Evolutionary conservation across 1,140 invertebrate species (phyloP).

Genomic region (Rhizoglyphus robini): DNA sequence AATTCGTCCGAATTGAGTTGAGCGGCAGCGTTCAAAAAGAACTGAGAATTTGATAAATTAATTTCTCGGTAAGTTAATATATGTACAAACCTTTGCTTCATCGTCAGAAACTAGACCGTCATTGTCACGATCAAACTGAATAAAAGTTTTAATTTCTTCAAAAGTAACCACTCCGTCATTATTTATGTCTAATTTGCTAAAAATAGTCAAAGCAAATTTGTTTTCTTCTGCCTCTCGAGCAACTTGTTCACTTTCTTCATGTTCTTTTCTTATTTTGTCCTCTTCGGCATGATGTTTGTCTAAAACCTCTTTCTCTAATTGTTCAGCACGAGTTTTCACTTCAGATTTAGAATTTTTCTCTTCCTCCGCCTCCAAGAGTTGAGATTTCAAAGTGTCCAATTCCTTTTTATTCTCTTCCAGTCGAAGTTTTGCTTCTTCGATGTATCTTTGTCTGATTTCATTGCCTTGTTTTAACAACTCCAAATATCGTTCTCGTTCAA

Average conservation of each 20-base stretch:
- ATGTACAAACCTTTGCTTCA: constrained; percentile 48
- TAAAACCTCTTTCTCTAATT: constrained; percentile 21
- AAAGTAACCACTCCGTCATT: constrained; percentile 53
- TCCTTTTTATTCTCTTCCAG: constrained; percentile 40
- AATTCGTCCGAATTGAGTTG: constrained; percentile 57
- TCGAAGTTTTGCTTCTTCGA: constrained; percentile 50
- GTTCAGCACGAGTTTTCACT: constrained; percentile 23
- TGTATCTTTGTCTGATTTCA: constrained; percentile 57
- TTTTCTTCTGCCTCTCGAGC: constrained; percentile 30
- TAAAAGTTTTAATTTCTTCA: constrained; percentile 58
- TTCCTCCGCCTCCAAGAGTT: constrained; percentile 53
- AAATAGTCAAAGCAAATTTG: constrained; percentile 51
- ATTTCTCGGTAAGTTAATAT: not conserved
- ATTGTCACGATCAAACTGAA: constrained; percentile 69
- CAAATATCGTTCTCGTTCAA: constrained; percentile 53
- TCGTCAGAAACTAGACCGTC: constrained; percentile 73
- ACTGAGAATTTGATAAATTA: constrained; percentile 32
- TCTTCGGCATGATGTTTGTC: constrained; percentile 23
- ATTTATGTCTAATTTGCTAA: constrained; percentile 59
- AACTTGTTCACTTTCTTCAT: constrained; percentile 28
- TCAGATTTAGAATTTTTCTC: constrained; percentile 55
- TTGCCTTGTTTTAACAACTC: constrained; percentile 62
- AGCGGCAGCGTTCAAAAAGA: constrained; percentile 56
- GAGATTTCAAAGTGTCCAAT: constrained; percentile 51
- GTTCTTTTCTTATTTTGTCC: constrained; percentile 29